Percentiles rank a stretch among this genome's conserved stretches.
Evolutionary conservation across 2,797 vertebrate genomes (phyloP).

Genomic region (Hippocampus kuda): DNA sequence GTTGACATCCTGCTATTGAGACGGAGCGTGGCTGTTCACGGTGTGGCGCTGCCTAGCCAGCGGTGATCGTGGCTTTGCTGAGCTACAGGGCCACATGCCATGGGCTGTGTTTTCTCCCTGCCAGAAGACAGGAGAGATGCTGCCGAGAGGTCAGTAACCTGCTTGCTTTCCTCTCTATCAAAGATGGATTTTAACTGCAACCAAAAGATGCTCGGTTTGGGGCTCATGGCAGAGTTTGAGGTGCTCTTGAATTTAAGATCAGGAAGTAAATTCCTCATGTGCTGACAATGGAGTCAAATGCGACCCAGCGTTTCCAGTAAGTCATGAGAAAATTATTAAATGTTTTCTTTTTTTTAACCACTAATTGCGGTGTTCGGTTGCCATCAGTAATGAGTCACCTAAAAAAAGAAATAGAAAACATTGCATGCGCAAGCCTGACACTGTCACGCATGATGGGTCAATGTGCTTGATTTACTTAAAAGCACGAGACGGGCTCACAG

Average conservation of each 20-base stretch:
- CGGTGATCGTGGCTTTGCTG: conserved; percentile 42
- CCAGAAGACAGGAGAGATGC: conserved; percentile 68
- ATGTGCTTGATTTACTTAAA: not conserved
- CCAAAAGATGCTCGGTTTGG: not conserved
- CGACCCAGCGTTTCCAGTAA: not conserved
- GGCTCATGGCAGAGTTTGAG: not conserved
- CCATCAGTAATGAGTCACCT: not conserved
- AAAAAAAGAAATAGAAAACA: not conserved
- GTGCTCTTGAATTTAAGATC: too few species aligned
- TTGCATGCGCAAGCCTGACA: not conserved
- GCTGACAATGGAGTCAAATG: not conserved
- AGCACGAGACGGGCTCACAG: not conserved
- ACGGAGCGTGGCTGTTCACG: conserved; percentile 36
- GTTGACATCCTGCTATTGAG: conserved; percentile 42
- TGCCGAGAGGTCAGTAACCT: conserved; percentile 74
- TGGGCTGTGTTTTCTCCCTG: conserved; percentile 87
- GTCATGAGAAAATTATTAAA: not conserved
- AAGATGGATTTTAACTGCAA: not conserved
- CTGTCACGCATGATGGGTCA: not conserved
- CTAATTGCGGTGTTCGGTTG: not conserved
- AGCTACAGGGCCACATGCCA: conserved; percentile 53
- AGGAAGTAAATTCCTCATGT: not conserved
- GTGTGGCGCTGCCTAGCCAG: conserved; percentile 44
- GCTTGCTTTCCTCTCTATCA: conserved; percentile 12
- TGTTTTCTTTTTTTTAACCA: not conserved